Evolutionary conservation across 1,140 invertebrate genomes (phyloP), one percentile per base, ranked within the genome.

Genomic region (Drosophila pectinifera): DNA sequence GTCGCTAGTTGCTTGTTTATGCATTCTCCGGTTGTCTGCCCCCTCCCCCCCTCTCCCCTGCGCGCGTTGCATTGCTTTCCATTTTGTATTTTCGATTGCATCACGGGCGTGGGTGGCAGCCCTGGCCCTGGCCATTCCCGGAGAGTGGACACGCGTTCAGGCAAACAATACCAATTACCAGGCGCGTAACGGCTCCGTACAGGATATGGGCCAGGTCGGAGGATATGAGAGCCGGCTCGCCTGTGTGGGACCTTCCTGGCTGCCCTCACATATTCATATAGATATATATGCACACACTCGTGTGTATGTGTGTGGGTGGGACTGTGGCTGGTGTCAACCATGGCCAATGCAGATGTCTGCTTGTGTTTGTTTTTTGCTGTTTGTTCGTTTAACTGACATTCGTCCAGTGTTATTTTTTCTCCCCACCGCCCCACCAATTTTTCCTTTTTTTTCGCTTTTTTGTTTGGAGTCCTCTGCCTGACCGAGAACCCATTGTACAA

Each of bases 121-220:
- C 31, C 48, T 43, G 41, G 45, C 68, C 31, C 48, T 43, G 41
- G 28, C 67, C 55, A 42, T 75, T 78, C 67, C 80, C 75, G 41
- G 49, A 70, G 54, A 70, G 45, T 80, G 81, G 77, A 65, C 81
- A 85, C 81, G 82, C 78, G 82, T 81, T 85, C 82, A 80, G 78
- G 82, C 82, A 86, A 86, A 86, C 82, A 86, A 86, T 86, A 86
- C 82, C 82, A 86, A 86, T 86, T 86, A 86, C 78, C 82, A 74
- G 58, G 65, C 58, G 78, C 70, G 76, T 86, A 85, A 81, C 81
- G 67, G 77, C 45, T 67, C 51, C 45, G 61, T 46, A 64, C 73
- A 67, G 73, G 73, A 67, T 62, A 84, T 77, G 54, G 39, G 65
- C 65, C 68, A 70, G 68, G 68, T 70, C 38, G 64, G 20, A 83